phyloP scores from a whole-genome alignment of 1,140 invertebrate species.

The Parapsyche elsis region DNA sequence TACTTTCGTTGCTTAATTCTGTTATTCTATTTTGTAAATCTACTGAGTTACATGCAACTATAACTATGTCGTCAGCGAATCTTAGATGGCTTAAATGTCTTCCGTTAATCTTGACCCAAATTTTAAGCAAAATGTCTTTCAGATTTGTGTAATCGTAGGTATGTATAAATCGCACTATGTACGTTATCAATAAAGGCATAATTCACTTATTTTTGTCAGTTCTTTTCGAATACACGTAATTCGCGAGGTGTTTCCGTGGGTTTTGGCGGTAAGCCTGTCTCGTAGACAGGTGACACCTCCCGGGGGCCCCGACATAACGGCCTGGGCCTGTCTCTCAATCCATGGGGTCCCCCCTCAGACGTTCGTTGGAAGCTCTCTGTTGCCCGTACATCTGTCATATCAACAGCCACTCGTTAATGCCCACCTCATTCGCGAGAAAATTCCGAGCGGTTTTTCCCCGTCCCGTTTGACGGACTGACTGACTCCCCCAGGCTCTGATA shows the following conservation, averaged over 20 bases:
- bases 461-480: neutral
- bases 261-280: conserved; percentile 13
- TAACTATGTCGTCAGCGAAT: no score
- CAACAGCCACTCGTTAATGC: conserved; percentile 27
- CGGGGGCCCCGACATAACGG: neutral
- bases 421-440: neutral
- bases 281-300: conserved; percentile 46
- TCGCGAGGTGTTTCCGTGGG: conserved; percentile 4
- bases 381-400: conserved; percentile 33
- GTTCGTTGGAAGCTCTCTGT: neutral
- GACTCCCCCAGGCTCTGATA: conserved; percentile 16
- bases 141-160: no score
- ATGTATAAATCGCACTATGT: no score
- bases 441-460: neutral
- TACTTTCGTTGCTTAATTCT: no score
- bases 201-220: no score
- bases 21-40: no score
- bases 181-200: no score
- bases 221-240: no score
- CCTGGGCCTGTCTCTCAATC: conserved; percentile 35
- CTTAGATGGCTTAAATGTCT: no score
- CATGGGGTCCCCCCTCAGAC: neutral
- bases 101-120: no score
- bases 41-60: no score
- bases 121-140: no score